Base-by-base conservation (phyloP, 2,113 vertebrate genomes). In the Stigmatopora nigra region DNA sequence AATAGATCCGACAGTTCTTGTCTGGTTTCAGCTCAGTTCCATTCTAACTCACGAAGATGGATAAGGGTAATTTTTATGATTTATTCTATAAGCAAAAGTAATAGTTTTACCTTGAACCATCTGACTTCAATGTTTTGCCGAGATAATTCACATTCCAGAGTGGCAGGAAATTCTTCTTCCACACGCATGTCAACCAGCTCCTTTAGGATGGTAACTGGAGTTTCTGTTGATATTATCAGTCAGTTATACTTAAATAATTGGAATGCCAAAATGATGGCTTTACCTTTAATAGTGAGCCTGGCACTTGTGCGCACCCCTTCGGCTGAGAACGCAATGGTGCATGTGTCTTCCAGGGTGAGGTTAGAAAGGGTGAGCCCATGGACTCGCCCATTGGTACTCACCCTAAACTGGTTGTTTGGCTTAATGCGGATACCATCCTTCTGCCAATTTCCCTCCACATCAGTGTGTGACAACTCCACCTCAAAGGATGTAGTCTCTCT, bases 131-230 rank as follows among this genome's bases (percentile, higher is more conserved):
- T 85, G 0, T 89, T 89, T 67, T 92, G 87, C 67, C 92, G 91
- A 72, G 95, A 98, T 78, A 98, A 86, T 86, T 98, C 92, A 0
- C 93, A 96, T 75, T 98, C 94, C 0, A 98, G 88, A 20, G 87
- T 92, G 61, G 89, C 91, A 0, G 89, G 78, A 14, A 90, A 87
- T 0, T 88, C 92, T 77, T 98, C 94, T 0, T 88, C 92, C 60
- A 95, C 86, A 1, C 90, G 89, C 16, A 92, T 62, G 62, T 97
- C 93, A 17, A 61, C 82, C 0, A 91, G 91, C 1, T 79, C 82
- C 82, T 48, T 92, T 70, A 95, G 71, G 77, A 97, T 88, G 0
- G 90, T 89, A 65, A 96, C 92, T 0, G 94, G 96, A 35, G 91
- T 93, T 72, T 98, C 96, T 94, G 75, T 65, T 19, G 35, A 13